A percentile compares a stretch with the other conserved stretches of the same genome.
Conservation (phyloP, 2,888 invertebrate genomes). For the Melieria omissa region DNA sequence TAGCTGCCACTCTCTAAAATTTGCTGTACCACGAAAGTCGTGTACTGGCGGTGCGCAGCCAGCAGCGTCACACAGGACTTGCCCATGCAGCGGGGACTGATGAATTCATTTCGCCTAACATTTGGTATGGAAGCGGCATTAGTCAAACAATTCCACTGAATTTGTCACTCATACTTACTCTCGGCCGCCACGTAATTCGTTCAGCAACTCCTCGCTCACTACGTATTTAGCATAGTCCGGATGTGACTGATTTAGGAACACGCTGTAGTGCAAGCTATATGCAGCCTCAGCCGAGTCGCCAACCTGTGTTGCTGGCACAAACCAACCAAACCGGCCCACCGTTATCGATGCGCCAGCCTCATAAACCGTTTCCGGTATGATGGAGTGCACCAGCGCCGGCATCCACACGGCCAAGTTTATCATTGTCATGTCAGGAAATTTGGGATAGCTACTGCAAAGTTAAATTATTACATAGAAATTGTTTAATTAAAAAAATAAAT, state of each 20-base stretch:
- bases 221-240: slow-evolving; percentile 51
- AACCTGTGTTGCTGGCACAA: slow-evolving; percentile 69
- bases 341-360: slow-evolving; percentile 68
- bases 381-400: slow-evolving; percentile 71
- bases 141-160: no score
- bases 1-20: slow-evolving; percentile 69
- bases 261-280: slow-evolving; percentile 48
- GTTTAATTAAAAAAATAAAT: slow-evolving; percentile 16
- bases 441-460: slow-evolving; percentile 41
- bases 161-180: slow-evolving; percentile 44
- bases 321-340: slow-evolving; percentile 75
- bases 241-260: slow-evolving; percentile 52
- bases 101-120: slow-evolving; percentile 39
- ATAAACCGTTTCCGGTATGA: slow-evolving; percentile 62
- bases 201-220: slow-evolving; percentile 48
- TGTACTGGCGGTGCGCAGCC: slow-evolving; percentile 68
- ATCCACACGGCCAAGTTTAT: slow-evolving; percentile 81
- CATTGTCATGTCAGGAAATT: slow-evolving; percentile 46
- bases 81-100: slow-evolving; percentile 47
- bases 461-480: background rate
- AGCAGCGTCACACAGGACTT: slow-evolving; percentile 68
- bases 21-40: slow-evolving; percentile 71
- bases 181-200: slow-evolving; percentile 23
- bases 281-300: slow-evolving; percentile 12
- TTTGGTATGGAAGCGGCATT: no score